Percentiles rank a stretch among this genome's conserved stretches.
phyloP scores from a whole-genome alignment of 2,888 invertebrate species.

The Meiosimyza decipiens region DNA sequence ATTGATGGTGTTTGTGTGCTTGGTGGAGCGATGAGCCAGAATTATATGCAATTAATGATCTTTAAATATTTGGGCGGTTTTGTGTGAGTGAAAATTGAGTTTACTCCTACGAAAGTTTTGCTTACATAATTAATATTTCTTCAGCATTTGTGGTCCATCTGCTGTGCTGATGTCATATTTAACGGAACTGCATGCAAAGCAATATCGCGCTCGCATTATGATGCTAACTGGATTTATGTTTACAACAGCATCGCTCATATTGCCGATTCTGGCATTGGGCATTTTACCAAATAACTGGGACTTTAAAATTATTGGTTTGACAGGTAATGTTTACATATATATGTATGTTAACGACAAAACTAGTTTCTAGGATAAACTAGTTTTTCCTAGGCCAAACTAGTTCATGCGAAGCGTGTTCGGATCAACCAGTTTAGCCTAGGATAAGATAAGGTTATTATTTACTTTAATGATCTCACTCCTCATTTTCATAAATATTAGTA shows the following conservation, averaged over 20 bases:
- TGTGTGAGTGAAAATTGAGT: slow-evolving; percentile 70
- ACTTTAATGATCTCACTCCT: too few species aligned
- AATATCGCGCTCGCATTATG: slow-evolving; percentile 66
- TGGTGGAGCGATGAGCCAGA: slow-evolving; percentile 73
- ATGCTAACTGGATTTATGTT: slow-evolving; percentile 76
- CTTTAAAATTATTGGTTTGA: slow-evolving; percentile 64
- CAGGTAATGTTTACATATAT: slow-evolving; percentile 53
- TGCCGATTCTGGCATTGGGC: slow-evolving; percentile 78
- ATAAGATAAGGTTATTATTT: too few species aligned
- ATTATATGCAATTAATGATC: slow-evolving; percentile 73
- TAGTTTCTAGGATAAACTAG: too few species aligned
- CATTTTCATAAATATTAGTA: too few species aligned
- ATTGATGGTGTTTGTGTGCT: slow-evolving; percentile 73
- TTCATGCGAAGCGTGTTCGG: too few species aligned
- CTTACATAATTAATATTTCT: too few species aligned
- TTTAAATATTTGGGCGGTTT: slow-evolving; percentile 79
- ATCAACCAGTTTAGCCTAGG: too few species aligned
- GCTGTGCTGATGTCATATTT: slow-evolving; percentile 79
- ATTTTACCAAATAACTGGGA: slow-evolving; percentile 74
- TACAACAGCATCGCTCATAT: slow-evolving; percentile 72
- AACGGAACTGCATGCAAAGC: slow-evolving; percentile 78
- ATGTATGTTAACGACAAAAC: too few species aligned
- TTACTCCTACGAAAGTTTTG: background rate
- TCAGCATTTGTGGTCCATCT: slow-evolving; percentile 77
- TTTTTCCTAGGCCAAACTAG: too few species aligned